phyloP scores from a whole-genome alignment of 2,113 vertebrate genomes.

The Saccopteryx leptura region DNA sequence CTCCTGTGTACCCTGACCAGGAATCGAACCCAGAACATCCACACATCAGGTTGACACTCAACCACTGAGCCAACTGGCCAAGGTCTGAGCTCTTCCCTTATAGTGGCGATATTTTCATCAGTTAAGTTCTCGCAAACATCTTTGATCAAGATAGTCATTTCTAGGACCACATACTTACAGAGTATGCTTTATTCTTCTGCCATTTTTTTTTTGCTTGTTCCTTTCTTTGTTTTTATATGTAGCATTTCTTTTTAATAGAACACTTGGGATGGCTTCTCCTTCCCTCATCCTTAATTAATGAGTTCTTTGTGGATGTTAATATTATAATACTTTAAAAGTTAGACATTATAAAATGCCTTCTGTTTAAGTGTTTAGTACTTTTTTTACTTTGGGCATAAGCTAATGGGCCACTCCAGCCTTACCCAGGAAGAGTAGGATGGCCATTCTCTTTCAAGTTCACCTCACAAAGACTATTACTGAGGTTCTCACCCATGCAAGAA shows the following conservation, averaged over 20 bases:
- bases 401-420: neutral
- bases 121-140: neutral
- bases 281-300: neutral
- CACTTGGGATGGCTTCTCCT: neutral
- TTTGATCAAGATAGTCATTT: neutral
- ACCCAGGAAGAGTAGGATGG: neutral
- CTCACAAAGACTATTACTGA: neutral
- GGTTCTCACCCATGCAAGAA: neutral
- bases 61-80: no score
- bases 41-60: no score
- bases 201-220: neutral
- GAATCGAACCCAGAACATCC: no score
- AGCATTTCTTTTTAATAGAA: neutral
- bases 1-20: no score
- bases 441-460: neutral
- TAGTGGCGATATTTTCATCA: neutral
- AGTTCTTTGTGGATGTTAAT: constrained; percentile 1
- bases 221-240: neutral
- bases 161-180: neutral
- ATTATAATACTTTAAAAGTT: neutral
- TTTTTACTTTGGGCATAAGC: neutral
- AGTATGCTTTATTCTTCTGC: neutral
- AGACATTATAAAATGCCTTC: constrained; percentile 13
- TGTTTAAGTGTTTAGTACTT: neutral
- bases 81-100: neutral